These are phyloP conservation scores for Euplexia lucipara DNA, from an alignment of 2,888 invertebrate genomes.

Conservation along the genomic window DNA sequence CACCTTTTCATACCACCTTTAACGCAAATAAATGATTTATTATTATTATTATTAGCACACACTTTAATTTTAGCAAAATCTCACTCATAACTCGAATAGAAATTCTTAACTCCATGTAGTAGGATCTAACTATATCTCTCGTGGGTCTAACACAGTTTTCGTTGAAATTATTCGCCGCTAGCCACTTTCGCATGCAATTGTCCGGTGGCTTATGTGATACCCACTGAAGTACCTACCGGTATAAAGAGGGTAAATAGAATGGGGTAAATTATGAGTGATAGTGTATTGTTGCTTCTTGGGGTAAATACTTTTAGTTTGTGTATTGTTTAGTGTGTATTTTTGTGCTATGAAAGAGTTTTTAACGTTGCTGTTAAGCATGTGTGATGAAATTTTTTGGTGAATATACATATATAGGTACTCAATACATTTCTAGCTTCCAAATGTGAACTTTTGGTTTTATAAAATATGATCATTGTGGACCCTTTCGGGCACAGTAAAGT, in stretches of 20 bases:
- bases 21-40: too few relatives aligned
- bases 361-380: too few relatives aligned
- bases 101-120: conserved; percentile 19
- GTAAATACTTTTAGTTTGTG: conserved; percentile 2
- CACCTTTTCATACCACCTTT: too few relatives aligned
- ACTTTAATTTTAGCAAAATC: background rate
- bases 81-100: conserved; percentile 10
- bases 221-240: conserved; percentile 24
- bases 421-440: too few relatives aligned
- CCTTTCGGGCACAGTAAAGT: too few relatives aligned
- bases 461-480: too few relatives aligned
- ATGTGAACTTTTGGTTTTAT: too few relatives aligned
- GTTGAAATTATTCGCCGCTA: conserved; percentile 64
- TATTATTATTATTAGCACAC: too few relatives aligned
- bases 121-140: conserved; percentile 44
- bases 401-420: too few relatives aligned
- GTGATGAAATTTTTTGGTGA: background rate
- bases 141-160: conserved; percentile 64
- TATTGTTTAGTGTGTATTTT: background rate
- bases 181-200: conserved; percentile 69
- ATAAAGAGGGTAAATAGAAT: conserved; percentile 20
- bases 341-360: background rate
- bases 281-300: background rate
- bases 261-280: conserved; percentile 17
- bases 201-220: conserved; percentile 47